Conservation (phyloP, 2,797 vertebrate genomes). For the Trichosurus vulpecula region DNA sequence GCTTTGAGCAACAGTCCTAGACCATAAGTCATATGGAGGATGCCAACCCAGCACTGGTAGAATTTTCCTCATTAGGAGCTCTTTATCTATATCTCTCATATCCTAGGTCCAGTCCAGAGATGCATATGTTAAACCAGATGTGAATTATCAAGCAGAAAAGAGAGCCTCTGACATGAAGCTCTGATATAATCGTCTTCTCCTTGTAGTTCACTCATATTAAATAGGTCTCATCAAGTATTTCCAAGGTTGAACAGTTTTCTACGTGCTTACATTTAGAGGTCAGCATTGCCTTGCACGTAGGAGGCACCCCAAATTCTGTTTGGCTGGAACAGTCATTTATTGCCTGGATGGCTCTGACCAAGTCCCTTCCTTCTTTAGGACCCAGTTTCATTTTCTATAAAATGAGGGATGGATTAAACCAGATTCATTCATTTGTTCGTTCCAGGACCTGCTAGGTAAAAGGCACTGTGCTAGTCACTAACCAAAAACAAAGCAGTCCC, state of each 20-base stretch:
- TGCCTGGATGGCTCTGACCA: neutral
- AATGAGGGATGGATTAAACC: neutral
- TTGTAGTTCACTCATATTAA: slow-evolving; percentile 7
- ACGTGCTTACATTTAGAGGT: neutral
- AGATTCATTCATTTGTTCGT: neutral
- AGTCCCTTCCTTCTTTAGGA: neutral
- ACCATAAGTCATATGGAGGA: neutral
- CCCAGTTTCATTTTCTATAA: neutral
- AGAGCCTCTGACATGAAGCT: neutral
- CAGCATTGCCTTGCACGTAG: neutral
- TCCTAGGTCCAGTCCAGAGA: neutral
- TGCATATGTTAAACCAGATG: neutral
- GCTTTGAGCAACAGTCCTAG: neutral
- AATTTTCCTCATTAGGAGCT: neutral
- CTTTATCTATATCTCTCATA: neutral
- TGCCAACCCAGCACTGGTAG: neutral
- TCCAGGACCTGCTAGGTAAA: neutral
- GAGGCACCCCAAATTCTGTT: neutral
- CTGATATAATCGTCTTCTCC: slow-evolving; percentile 4
- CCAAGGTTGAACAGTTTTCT: neutral
- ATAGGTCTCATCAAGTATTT: neutral
- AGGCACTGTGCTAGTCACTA: neutral
- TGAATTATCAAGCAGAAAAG: slow-evolving; percentile 46
- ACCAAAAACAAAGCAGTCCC: neutral
- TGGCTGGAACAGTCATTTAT: neutral